A percentile compares a stretch with the other conserved stretches of the same genome.
phyloP scores from a whole-genome alignment of 2,888 invertebrate species.

The Thera obeliscata region DNA sequence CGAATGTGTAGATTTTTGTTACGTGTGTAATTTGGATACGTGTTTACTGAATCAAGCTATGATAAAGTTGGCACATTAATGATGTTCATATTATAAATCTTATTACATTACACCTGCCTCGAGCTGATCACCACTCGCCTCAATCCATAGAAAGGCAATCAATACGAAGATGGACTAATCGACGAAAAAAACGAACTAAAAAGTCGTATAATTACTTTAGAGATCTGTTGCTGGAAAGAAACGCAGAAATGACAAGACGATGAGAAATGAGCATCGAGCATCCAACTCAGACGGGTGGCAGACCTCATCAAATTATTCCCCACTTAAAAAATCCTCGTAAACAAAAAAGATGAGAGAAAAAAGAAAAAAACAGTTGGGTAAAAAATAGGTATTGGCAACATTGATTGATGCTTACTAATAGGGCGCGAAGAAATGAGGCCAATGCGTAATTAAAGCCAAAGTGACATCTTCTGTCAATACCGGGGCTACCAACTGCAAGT shows the following conservation, averaged over 20 bases:
- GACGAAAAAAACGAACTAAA: constrained; percentile 73
- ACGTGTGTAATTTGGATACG: not conserved
- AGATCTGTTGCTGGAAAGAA: constrained; percentile 80
- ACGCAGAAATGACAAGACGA: constrained; percentile 85
- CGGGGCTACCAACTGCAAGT: constrained; percentile 66
- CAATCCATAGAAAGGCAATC: constrained; percentile 47
- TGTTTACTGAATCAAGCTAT: not conserved
- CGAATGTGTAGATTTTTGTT: not conserved
- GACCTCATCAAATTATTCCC: constrained; percentile 85
- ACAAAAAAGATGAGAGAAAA: constrained; percentile 73
- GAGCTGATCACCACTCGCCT: constrained; percentile 11
- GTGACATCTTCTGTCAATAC: constrained; percentile 83
- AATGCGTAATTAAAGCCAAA: constrained; percentile 80
- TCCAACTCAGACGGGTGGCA: constrained; percentile 82
- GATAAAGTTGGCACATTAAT: not conserved
- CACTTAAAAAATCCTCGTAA: constrained; percentile 83
- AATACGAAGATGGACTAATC: constrained; percentile 54
- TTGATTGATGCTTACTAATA: constrained; percentile 85
- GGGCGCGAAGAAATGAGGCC: constrained; percentile 84
- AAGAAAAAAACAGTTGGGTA: constrained; percentile 75
- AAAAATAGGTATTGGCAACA: constrained; percentile 85
- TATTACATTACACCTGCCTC: constrained; percentile 18
- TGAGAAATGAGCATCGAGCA: constrained; percentile 82
- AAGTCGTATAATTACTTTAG: constrained; percentile 81
- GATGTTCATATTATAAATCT: constrained; percentile 5